Base-by-base conservation (phyloP, 2,888 invertebrate genomes). In the Bursaphelenchus okinawaensis region DNA sequence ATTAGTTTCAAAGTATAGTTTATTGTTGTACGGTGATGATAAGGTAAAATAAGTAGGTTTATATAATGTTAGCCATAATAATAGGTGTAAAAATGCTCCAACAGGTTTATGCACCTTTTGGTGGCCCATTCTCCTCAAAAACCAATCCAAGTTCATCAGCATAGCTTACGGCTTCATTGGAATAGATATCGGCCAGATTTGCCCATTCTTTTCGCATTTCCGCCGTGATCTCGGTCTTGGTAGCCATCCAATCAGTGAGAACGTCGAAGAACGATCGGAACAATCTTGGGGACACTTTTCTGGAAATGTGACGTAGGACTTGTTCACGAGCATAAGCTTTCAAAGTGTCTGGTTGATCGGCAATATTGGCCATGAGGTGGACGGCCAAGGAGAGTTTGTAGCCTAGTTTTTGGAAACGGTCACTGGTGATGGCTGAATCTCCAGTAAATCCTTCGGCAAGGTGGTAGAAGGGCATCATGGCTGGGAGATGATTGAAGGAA, bases 321-420 rank as follows among this genome's bases (percentile, higher is more conserved):
- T 75, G 75, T 62, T 79, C 79, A 20, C 77, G 75, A n/a, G 74
- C 74, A 66, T 77, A 78, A 7, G 74, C 76, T 50, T 69, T 54
- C 71, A 77, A 79, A 7, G 73, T 71, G 56, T 68, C 68, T 52
- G 69, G 69, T 55, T 78, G 72, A 29, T 72, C 73, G 63, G 62
- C 75, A 55, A 71, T 69, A 63, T 79, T 69, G 57, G 72, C 75
- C 55, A 77, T 64, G 26, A 77, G 65, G 63, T 78, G 77, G 50
- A 70, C 61, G n/a, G 79, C 76, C 23, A 79, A 65, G 4, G 79
- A 73, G 23, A 80, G 68, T 8, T 80, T 72, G 28, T 73, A 74
- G 8, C 80, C 81, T 62, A 80, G 80, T 62, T 80, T 80, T 66
- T 77, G 72, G 70, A 81, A 81, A 3, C 74, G 68, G n/a, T 73